Base-by-base conservation (phyloP, 35 echinoderm and acorn worm species). In the Heliocidaris tuberculata region DNA sequence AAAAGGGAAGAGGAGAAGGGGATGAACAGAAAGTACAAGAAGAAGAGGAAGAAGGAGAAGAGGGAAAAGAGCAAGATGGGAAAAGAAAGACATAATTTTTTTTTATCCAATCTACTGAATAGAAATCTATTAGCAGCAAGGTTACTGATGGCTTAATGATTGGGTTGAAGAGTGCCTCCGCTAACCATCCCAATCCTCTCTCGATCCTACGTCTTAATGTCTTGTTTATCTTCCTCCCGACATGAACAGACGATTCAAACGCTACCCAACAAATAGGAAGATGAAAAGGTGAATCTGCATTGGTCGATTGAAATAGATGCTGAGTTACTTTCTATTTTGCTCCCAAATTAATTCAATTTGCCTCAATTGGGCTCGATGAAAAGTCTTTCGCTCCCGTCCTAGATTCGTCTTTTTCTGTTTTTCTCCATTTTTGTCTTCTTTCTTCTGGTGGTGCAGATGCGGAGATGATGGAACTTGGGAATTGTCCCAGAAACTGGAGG, bases 281-380 rank as follows among this genome's bases (percentile, higher is more conserved):
- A 48, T 2, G 87, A 13, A 89, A 12, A 48, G 31, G 32, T n/a
- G 15, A 32, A 48, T 48, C 87, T 47, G 32, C 31, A 48, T 48
- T 48, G 87, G 47, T 89, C 31, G 87, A 89, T 89, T 89, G 87
- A 89, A 89, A 89, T 32, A 32, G 87, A 89, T 89, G 87, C 87
- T 13, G 87, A 47, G 87, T 42, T 89, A 48, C 87, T 89, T 48
- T 48, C 87, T 89, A 89, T 89, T 78, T 89, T 89, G 31, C 29
- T 47, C 31, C 31, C 31, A 48, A 89, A 89, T 89, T 89, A 89
- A 89, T 89, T 89, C 87, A 89, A 89, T 89, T 89, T 89, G 87
- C 87, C 32, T 89, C 87, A 89, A 89, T 89, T 89, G 31, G 87
- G 87, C 31, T 30, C 32, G 65, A 89, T 89, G 87, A 89, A 47